Percentiles rank a stretch among this genome's conserved stretches.
phyloP scores from a whole-genome alignment of 1,140 invertebrate species.

The Rhynchophorus ferrugineus region DNA sequence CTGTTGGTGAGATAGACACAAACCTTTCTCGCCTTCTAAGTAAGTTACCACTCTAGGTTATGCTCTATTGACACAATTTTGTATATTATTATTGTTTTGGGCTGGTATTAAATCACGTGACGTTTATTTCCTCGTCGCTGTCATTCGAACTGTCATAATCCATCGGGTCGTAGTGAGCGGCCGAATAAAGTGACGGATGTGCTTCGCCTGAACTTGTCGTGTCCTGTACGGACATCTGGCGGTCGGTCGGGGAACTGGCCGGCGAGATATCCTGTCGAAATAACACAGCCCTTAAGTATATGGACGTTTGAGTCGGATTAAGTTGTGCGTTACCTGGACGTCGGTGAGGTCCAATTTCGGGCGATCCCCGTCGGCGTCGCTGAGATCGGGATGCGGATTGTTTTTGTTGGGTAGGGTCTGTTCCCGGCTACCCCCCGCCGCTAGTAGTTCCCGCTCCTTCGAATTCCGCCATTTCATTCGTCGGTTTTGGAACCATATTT shows the following conservation, averaged over 20 bases:
- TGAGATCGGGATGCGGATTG: constrained; percentile 92
- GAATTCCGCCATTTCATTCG: constrained; percentile 97
- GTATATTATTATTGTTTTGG: no score
- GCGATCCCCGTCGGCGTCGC: constrained; percentile 76
- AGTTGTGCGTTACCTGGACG: constrained; percentile 27
- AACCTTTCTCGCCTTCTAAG: no score
- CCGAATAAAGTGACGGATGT: constrained; percentile 7
- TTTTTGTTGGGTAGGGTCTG: constrained; percentile 95
- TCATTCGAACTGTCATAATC: constrained; percentile 64
- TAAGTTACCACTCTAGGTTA: no score
- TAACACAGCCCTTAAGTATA: neutral
- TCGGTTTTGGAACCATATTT: constrained; percentile 95
- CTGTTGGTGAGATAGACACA: no score
- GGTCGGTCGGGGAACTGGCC: constrained; percentile 36
- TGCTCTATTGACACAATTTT: no score
- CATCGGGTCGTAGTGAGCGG: constrained; percentile 28
- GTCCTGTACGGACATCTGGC: constrained; percentile 21
- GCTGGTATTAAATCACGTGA: constrained; percentile 71
- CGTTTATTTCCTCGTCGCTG: constrained; percentile 72
- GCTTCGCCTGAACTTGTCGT: constrained; percentile 1
- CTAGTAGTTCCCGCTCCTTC: constrained; percentile 90
- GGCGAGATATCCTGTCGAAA: constrained; percentile 40
- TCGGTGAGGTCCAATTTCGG: constrained; percentile 52
- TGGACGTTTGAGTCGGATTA: neutral
- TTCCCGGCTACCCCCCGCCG: constrained; percentile 84